A percentile compares a stretch with the other conserved stretches of the same genome.
These are phyloP conservation scores for Oxyura jamaicensis DNA, from an alignment of 2,113 vertebrate genomes.

Conservation along the genomic window DNA sequence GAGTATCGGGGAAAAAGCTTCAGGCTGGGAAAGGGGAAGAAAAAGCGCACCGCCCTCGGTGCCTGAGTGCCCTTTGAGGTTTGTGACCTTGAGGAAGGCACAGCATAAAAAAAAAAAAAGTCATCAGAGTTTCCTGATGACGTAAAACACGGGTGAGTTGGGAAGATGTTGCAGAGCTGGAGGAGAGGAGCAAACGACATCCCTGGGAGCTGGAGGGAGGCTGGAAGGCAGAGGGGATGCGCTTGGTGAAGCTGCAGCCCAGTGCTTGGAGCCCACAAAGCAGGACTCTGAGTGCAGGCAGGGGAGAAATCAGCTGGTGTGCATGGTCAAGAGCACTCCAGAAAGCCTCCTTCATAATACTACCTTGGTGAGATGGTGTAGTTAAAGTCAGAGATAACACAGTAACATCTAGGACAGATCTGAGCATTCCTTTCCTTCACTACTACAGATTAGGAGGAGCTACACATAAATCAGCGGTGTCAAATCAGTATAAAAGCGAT, in stretches of 20 bases:
- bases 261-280: neutral
- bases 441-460: neutral
- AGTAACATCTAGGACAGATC: neutral
- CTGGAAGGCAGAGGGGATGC: neutral
- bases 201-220: neutral
- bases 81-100: constrained; percentile 18
- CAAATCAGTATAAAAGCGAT: neutral
- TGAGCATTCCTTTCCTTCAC: neutral
- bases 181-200: neutral
- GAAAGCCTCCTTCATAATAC: neutral
- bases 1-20: neutral
- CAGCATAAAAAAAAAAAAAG: neutral
- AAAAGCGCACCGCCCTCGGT: accelerated
- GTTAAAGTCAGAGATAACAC: neutral
- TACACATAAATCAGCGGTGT: neutral
- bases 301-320: neutral
- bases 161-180: neutral
- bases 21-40: neutral
- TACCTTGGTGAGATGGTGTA: neutral
- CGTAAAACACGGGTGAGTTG: neutral
- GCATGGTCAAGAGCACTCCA: neutral
- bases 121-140: neutral
- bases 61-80: neutral
- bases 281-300: neutral
- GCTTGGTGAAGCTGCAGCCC: neutral